Conservation (phyloP, 23 tunicate species). For the Ciona savignyi region DNA sequence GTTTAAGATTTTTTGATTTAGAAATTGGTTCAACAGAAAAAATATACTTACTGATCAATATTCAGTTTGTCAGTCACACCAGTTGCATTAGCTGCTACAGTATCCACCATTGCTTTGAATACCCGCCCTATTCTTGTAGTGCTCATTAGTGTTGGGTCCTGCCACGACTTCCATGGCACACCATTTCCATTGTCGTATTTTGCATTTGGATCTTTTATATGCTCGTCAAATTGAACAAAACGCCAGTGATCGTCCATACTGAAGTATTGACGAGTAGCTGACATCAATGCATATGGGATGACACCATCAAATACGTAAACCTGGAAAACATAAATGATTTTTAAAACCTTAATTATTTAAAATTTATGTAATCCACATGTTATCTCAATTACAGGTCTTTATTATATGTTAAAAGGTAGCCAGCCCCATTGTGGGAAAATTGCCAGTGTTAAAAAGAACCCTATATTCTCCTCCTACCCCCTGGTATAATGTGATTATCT, state of each 20-base stretch:
- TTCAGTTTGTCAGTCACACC: not conserved
- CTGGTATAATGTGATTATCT: no score
- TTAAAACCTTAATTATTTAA: no score
- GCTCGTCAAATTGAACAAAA: conserved; percentile 55
- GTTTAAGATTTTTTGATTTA: not conserved
- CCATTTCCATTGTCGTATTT: conserved; percentile 68
- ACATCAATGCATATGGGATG: conserved; percentile 16
- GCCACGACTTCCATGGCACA: conserved; percentile 92
- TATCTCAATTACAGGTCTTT: no score
- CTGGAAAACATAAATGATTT: conserved; percentile 20
- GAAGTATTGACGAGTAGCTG: conserved; percentile 23
- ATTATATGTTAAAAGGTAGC: no score
- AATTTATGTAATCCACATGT: no score
- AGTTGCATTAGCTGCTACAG: conserved; percentile 10
- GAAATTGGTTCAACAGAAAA: not conserved
- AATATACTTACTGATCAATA: not conserved
- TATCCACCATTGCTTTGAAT: conserved; percentile 30
- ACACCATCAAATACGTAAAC: conserved; percentile 63
- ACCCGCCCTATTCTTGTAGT: conserved; percentile 37
- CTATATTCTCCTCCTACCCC: no score
- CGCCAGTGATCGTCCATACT: conserved; percentile 54
- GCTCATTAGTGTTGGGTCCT: conserved; percentile 54
- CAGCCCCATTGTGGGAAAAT: no score
- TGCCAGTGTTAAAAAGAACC: not conserved
- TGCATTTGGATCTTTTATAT: conserved; percentile 26